Percentiles rank a stretch among this genome's conserved stretches.
These are phyloP conservation scores for Drosophila pruinosa DNA, from an alignment of 1,140 invertebrate species.

Conservation along the genomic window DNA sequence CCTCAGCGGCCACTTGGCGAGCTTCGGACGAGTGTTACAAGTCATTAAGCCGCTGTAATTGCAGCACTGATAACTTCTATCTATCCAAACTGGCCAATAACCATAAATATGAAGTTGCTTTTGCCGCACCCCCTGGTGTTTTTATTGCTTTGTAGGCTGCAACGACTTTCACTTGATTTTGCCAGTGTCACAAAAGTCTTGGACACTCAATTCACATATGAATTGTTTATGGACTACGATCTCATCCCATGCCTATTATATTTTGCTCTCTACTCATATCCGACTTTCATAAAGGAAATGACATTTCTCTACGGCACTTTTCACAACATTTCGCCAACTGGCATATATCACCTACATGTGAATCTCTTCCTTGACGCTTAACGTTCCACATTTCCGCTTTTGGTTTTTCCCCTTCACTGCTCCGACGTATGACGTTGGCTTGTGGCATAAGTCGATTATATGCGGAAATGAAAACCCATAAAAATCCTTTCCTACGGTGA, in stretches of 20 bases:
- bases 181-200: slow-evolving; percentile 59
- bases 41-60: slow-evolving; percentile 77
- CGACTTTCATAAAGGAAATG: slow-evolving; percentile 71
- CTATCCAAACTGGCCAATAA: slow-evolving; percentile 53
- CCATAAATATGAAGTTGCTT: slow-evolving; percentile 58
- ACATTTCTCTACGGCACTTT: slow-evolving; percentile 67
- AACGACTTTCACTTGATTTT: slow-evolving; percentile 70
- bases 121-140: slow-evolving; percentile 47
- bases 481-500: slow-evolving; percentile 82
- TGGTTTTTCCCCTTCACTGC: slow-evolving; percentile 79
- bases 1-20: background rate
- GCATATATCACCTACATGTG: slow-evolving; percentile 71
- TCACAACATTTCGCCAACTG: slow-evolving; percentile 46
- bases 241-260: background rate
- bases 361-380: slow-evolving; percentile 34
- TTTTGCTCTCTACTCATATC: slow-evolving; percentile 50
- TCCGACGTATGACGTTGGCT: slow-evolving; percentile 1
- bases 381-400: slow-evolving; percentile 80
- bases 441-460: slow-evolving; percentile 73
- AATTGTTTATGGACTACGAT: slow-evolving; percentile 48
- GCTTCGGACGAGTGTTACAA: slow-evolving; percentile 43
- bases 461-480: slow-evolving; percentile 82
- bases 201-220: slow-evolving; percentile 50
- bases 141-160: slow-evolving; percentile 56
- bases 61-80: slow-evolving; percentile 37